A percentile compares a stretch with the other conserved stretches of the same genome.
Conservation (phyloP, 2,797 vertebrate genomes). For the Sebastes goodei region DNA sequence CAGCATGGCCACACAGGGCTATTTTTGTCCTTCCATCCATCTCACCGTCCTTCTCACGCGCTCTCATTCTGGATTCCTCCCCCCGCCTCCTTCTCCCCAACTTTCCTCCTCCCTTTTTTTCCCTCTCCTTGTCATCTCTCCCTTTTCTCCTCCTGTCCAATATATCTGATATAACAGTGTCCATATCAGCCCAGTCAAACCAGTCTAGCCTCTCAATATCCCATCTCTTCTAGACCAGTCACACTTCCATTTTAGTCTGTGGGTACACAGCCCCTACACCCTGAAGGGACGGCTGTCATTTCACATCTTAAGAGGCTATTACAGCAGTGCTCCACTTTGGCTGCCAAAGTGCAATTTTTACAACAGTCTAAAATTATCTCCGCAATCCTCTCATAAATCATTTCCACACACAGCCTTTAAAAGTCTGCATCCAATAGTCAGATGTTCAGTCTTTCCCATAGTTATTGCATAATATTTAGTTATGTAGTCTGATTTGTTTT, state of each 20-base stretch:
- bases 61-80: constrained; percentile 42
- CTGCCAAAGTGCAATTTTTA: constrained; percentile 41
- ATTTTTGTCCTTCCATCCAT: constrained; percentile 72
- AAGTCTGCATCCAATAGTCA: not conserved
- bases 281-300: constrained; percentile 54
- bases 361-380: constrained; percentile 48
- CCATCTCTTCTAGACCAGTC: constrained; percentile 34
- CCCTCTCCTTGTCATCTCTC: constrained; percentile 11
- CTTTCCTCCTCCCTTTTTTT: constrained; percentile 7
- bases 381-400: constrained; percentile 32
- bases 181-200: constrained; percentile 29
- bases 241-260: constrained; percentile 37
- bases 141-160: constrained; percentile 12
- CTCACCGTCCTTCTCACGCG: constrained; percentile 61
- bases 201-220: constrained; percentile 28
- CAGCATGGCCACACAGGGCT: constrained; percentile 70
- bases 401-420: constrained; percentile 27
- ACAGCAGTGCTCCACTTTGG: constrained; percentile 49
- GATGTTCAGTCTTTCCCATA: constrained; percentile 18
- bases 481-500: not conserved
- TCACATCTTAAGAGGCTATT: constrained; percentile 50
- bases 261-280: constrained; percentile 23
- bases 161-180: constrained; percentile 23
- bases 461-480: constrained; percentile 38
- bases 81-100: constrained; percentile 19